Percentiles rank a stretch among this genome's conserved stretches.
phyloP scores from a whole-genome alignment of 1,140 invertebrate genomes.

The Ylistrum balloti region DNA sequence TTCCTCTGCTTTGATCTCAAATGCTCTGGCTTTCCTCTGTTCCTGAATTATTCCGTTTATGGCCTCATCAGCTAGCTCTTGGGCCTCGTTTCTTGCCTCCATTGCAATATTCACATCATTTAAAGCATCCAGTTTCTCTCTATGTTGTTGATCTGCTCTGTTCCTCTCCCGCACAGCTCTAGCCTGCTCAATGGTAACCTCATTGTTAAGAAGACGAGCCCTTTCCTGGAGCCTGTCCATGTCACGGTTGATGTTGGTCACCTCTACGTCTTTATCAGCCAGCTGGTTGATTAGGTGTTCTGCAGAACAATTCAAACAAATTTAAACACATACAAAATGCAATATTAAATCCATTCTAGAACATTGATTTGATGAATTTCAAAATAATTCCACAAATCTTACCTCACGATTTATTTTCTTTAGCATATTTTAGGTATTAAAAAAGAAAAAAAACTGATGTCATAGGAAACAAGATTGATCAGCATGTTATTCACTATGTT shows the following conservation, averaged over 20 bases:
- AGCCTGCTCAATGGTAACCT: background rate
- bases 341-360: too few species aligned
- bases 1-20: background rate
- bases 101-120: background rate
- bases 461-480: too few species aligned
- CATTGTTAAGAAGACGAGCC: conserved; percentile 13
- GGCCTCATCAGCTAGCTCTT: background rate
- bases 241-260: conserved; percentile 8
- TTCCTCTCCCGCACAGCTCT: conserved; percentile 4
- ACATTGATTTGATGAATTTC: too few species aligned
- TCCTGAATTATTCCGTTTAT: background rate
- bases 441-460: too few species aligned
- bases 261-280: background rate
- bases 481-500: too few species aligned
- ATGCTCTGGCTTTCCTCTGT: background rate
- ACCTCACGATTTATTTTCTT: too few species aligned
- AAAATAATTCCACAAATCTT: too few species aligned
- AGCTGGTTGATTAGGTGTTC: background rate
- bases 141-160: background rate
- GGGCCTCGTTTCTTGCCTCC: background rate
- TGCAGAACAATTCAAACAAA: background rate
- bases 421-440: too few species aligned
- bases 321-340: background rate
- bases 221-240: background rate
- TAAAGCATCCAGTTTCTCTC: background rate